Base-by-base conservation (phyloP, 2,113 vertebrate genomes). In the Nibea coibor region DNA sequence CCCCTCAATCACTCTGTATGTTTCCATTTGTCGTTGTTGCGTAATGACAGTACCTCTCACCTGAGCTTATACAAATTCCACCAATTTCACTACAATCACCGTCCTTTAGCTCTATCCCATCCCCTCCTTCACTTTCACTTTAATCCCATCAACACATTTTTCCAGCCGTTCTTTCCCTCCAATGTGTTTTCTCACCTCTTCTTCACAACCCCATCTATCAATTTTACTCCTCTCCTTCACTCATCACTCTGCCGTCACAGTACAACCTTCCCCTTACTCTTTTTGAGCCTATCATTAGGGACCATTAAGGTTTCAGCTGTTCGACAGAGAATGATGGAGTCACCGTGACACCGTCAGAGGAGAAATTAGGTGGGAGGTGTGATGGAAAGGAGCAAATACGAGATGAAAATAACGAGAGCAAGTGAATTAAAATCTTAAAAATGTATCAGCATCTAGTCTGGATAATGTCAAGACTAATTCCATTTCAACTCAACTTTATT, bases 131-230 rank as follows among this genome's bases (percentile, higher is more conserved):
- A 69, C 69, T 56, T 81, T 79, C 68, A 54, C 80, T 87, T 73
- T 59, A 75, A 47, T 64, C 74, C 83, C 71, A 87, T 87, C 85
- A 82, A 82, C 84, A 76, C 83, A 42, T 89, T 86, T 82, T 67
- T 54, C 62, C 72, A 75, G 62, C 26, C 7, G 5, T 88, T 78
- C 69, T 59, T 75, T 72, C 28, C 43, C 54, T 63, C 64, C 58
- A 2, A 20, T 87, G 84, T 81, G 84, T 89, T 91, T 90, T 90
- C 88, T 90, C 87, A 80, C 84, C 81, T 83, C 64, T 67, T 81
- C 82, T 71, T 83, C 62, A 22, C 70, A 68, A 48, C 17, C 61
- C 47, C 54, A 57, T 73, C 68, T 54, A 63, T 87, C 80, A 28
- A 45, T 50, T 61, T 80, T 57, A 54, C 68, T 65, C 35, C 69